Conservation (phyloP, 2,888 invertebrate genomes). For the Drosophila parthenogenetica region DNA sequence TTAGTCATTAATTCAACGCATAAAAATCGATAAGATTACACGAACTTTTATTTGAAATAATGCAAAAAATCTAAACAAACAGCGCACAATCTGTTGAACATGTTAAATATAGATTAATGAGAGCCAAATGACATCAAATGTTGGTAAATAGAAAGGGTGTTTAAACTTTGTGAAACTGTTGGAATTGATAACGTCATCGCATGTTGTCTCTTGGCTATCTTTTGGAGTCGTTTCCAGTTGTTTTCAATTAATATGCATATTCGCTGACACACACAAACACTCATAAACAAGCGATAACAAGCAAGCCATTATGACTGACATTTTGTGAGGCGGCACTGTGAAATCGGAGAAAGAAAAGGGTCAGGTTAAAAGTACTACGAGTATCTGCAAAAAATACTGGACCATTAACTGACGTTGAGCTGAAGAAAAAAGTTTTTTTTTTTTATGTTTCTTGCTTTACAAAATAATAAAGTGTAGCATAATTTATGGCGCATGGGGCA, state of each 20-base stretch:
- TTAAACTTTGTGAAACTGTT: constrained; percentile 1
- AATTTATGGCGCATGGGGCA: constrained; percentile 52
- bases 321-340: constrained; percentile 13
- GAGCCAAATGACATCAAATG: background rate
- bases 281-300: constrained; percentile 28
- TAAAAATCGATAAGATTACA: background rate
- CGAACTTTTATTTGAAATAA: background rate
- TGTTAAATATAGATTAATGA: constrained; percentile 3
- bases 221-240: constrained; percentile 17
- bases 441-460: constrained; percentile 38
- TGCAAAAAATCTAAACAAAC: background rate
- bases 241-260: constrained; percentile 36
- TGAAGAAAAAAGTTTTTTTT: constrained; percentile 28
- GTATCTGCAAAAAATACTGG: constrained; percentile 23
- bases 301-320: constrained; percentile 41
- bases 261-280: constrained; percentile 20
- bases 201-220: background rate
- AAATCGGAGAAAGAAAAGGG: constrained; percentile 32
- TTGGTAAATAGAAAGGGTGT: background rate
- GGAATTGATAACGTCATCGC: constrained; percentile 20
- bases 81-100: constrained; percentile 2
- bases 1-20: background rate
- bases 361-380: constrained; percentile 23
- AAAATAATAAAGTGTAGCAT: constrained; percentile 62
- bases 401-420: constrained; percentile 45